A percentile compares a stretch with the other conserved stretches of the same genome.
phyloP scores from a whole-genome alignment of 2,888 invertebrate species.

The Rugalucina vietnamica region DNA sequence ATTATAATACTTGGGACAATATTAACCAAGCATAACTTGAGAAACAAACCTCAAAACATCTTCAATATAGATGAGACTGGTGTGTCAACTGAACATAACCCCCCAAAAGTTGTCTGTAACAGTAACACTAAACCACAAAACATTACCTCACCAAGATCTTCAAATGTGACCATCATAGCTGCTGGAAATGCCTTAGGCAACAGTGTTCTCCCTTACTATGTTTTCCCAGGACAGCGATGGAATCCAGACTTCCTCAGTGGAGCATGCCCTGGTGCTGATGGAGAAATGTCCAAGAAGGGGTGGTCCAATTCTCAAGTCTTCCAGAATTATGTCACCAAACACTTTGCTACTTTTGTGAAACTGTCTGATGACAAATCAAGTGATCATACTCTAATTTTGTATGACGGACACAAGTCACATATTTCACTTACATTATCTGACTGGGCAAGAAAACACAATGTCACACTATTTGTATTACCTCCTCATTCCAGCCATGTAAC shows the following conservation, averaged over 20 bases:
- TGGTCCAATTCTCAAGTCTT: constrained; percentile 12
- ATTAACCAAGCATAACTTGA: too few relatives aligned
- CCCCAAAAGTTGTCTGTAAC: too few relatives aligned
- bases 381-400: neutral
- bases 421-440: neutral
- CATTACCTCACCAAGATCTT: too few relatives aligned
- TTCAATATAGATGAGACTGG: too few relatives aligned
- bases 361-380: neutral
- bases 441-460: neutral
- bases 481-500: too few relatives aligned
- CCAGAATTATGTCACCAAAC: neutral
- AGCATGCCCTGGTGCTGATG: neutral
- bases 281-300: neutral
- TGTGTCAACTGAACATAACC: too few relatives aligned
- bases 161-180: too few relatives aligned
- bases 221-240: constrained; percentile 10
- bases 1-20: too few relatives aligned
- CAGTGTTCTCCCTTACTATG: too few relatives aligned
- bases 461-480: neutral
- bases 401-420: neutral
- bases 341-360: neutral
- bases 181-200: too few relatives aligned
- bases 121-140: too few relatives aligned
- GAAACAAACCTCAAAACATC: too few relatives aligned
- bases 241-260: neutral